phyloP scores from a whole-genome alignment of 2,797 vertebrate genomes.

The Sternotherus odoratus region DNA sequence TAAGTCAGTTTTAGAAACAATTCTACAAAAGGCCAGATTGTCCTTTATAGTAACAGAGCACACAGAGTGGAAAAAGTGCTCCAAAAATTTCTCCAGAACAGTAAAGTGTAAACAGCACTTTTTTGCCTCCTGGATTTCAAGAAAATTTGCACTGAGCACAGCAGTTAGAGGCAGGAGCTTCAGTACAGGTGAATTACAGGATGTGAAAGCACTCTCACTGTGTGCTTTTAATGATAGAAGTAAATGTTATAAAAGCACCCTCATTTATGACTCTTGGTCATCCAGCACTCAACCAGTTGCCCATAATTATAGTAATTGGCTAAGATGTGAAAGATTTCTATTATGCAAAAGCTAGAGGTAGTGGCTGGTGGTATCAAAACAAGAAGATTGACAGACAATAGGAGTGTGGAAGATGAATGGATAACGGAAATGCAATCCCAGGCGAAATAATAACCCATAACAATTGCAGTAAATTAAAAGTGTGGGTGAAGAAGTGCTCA shows the following conservation, averaged over 20 bases:
- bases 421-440: not conserved
- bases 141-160: not conserved
- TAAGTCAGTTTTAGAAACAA: not conserved
- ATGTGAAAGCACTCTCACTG: not conserved
- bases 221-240: not conserved
- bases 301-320: accelerated
- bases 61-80: not conserved
- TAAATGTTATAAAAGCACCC: not conserved
- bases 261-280: not conserved
- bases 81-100: not conserved
- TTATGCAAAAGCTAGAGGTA: not conserved
- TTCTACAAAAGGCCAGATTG: not conserved
- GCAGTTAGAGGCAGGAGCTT: not conserved
- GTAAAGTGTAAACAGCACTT: not conserved
- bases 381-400: not conserved
- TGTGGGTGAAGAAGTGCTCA: not conserved
- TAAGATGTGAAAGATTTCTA: not conserved
- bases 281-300: not conserved
- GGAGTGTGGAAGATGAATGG: not conserved
- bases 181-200: accelerated
- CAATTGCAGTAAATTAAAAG: not conserved
- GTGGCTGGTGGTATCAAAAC: not conserved
- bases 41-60: not conserved
- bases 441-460: not conserved
- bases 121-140: not conserved